Evolutionary conservation across 2,888 invertebrate species (phyloP), one percentile per base, ranked within the genome.

Genomic region (Steinernema hermaphroditum): DNA sequence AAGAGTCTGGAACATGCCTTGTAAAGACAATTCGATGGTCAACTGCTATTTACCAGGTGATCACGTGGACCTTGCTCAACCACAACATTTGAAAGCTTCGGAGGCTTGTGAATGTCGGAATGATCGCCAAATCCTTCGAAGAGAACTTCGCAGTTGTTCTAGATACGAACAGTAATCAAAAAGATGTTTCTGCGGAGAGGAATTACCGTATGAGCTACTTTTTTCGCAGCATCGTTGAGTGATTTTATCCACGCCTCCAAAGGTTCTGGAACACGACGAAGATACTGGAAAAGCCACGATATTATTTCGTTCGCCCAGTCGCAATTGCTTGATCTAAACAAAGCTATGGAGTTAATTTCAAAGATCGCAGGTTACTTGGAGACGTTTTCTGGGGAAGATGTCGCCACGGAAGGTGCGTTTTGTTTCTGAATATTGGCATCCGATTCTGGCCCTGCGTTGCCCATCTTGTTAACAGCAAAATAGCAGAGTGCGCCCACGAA

Each of bases 161-260:
- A n/a, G 41, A 69, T n/a, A n/a, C n/a, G 54, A 14, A 37, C 6
- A 72, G 14, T 37, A 32, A 29, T 72, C 6, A 27, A 12, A 49
- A 57, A 71, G 73, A 69, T 70, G 27, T 4, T 24, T 24, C 32
- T 29, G 49, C 37, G 44, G 16, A 54, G 14, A 27, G 1, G 19
- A 43, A 37, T 49, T 73, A 88, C 88, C 85, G 87, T 85, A 24
- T 79, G 75, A 12, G 83, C 80, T 24, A 83, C 80, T 80, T 88
- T 88, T 70, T 82, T 84, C 22, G 87, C 87, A 46, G 88, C 87
- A 19, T 88, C 88, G 78, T 88, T 88, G 37, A 88, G 80, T 16
- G 87, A 83, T 73, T 84, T 82, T 29, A 88, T 82, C 88, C 88
- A 88, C 44, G 87, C 84, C 69, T 88, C 86, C 34, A 88, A 80